A percentile compares a stretch with the other conserved stretches of the same genome.
Evolutionary conservation across 2,113 vertebrate species (phyloP).

Genomic region (Halcyon senegalensis): DNA sequence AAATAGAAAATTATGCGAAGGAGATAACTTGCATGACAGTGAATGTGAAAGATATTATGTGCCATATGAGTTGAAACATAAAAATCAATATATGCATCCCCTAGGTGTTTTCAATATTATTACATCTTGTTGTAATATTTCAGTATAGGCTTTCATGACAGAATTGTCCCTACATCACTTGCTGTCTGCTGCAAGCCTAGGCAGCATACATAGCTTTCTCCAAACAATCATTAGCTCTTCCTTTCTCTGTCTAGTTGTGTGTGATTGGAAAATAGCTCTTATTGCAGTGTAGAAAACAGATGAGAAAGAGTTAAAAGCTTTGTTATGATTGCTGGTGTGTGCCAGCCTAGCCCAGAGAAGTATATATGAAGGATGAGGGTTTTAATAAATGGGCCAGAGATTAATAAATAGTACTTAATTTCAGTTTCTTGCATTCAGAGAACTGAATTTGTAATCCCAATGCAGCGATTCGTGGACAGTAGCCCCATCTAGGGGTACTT

Average conservation of each 20-base stretch:
- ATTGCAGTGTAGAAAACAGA: not conserved
- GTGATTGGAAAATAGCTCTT: not conserved
- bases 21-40: not conserved
- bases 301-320: not conserved
- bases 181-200: not conserved
- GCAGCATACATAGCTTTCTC: not conserved
- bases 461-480: not conserved
- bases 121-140: not conserved
- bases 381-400: constrained; percentile 59
- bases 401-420: constrained; percentile 69
- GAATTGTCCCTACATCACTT: not conserved
- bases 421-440: not conserved
- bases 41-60: not conserved
- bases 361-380: constrained; percentile 34
- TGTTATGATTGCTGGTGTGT: not conserved
- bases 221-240: not conserved
- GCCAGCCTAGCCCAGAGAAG: not conserved
- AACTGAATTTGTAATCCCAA: not conserved
- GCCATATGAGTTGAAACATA: not conserved
- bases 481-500: constrained; percentile 75
- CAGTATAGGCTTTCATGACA: not conserved
- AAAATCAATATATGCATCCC: not conserved
- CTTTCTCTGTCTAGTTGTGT: not conserved
- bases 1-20: not conserved
- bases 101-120: not conserved